Evolutionary conservation across 2,888 invertebrate species (phyloP).

Genomic region (Orthonevra nobilis): DNA sequence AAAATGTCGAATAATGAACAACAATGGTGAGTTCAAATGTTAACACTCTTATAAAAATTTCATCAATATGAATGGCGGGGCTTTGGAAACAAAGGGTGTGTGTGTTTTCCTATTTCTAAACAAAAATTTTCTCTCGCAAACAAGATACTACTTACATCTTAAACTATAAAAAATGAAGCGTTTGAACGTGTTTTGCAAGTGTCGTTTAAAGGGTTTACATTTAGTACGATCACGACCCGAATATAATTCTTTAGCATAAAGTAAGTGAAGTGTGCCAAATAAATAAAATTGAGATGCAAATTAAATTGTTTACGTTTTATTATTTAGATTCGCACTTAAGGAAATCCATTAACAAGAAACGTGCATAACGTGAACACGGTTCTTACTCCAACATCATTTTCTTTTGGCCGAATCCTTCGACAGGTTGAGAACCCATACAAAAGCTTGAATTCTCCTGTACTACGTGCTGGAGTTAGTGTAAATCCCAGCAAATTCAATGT

Average conservation of each 20-base stretch:
- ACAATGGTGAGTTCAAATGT: too few species aligned
- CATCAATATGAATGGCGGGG: too few species aligned
- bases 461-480: constrained; percentile 41
- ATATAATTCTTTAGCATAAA: constrained; percentile 9
- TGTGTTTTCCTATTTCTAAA: too few species aligned
- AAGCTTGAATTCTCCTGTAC: constrained; percentile 34
- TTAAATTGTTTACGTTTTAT: constrained; percentile 70
- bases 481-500: constrained; percentile 65
- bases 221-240: background rate
- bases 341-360: constrained; percentile 71
- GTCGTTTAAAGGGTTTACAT: background rate
- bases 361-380: constrained; percentile 63
- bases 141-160: too few species aligned
- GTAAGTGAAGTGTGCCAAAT: constrained; percentile 38
- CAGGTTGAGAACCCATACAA: constrained; percentile 21
- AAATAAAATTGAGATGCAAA: constrained; percentile 58
- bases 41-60: too few species aligned
- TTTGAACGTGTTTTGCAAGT: too few species aligned
- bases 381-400: constrained; percentile 32
- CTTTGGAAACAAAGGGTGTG: too few species aligned
- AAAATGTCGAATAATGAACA: too few species aligned
- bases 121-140: too few species aligned
- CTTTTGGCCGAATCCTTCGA: constrained; percentile 32
- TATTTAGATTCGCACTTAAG: constrained; percentile 71
- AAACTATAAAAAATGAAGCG: too few species aligned